These are phyloP conservation scores for Sebastes trivittatus DNA, from an alignment of 2,797 vertebrate species.

Conservation along the genomic window DNA sequence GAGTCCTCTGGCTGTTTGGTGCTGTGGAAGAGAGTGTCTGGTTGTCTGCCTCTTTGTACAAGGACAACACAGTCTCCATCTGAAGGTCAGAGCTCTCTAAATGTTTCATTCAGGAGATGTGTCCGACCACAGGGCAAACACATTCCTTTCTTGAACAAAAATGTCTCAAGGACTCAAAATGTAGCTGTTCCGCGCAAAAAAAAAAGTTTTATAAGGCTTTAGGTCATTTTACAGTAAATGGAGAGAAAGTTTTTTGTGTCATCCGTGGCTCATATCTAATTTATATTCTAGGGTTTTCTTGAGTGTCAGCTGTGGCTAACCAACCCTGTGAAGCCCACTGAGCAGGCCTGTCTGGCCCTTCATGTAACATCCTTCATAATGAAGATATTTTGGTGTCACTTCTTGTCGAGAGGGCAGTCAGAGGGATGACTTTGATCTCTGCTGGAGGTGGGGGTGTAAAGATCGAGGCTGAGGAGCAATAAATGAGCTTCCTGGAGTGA, in stretches of 20 bases:
- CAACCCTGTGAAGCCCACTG: conserved; percentile 56
- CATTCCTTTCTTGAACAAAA: conserved; percentile 44
- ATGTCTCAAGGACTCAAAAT: conserved; percentile 35
- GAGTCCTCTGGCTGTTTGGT: not conserved
- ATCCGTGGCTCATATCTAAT: conserved; percentile 43
- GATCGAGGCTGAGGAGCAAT: conserved; percentile 38
- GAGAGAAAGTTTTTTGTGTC: conserved; percentile 8
- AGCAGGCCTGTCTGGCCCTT: conserved; percentile 51
- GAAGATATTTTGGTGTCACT: conserved; percentile 56
- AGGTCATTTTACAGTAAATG: conserved; percentile 28
- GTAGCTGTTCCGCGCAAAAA: not conserved
- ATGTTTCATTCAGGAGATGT: conserved; percentile 53
- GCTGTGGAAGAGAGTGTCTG: conserved; percentile 19
- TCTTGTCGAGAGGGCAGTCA: conserved; percentile 33
- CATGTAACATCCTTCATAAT: conserved; percentile 57
- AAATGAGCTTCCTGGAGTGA: conserved; percentile 59
- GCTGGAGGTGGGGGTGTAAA: conserved; percentile 59
- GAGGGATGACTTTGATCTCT: conserved; percentile 62
- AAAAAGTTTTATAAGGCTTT: conserved; percentile 4
- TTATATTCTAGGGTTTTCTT: conserved; percentile 48
- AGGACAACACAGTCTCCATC: conserved; percentile 23
- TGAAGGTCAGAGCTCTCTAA: conserved; percentile 44
- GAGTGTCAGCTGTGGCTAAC: conserved; percentile 64
- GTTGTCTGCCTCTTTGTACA: conserved; percentile 17
- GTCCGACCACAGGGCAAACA: conserved; percentile 34